Evolutionary conservation across 2,797 vertebrate species (phyloP).

Genomic region (Pristis pectinata): DNA sequence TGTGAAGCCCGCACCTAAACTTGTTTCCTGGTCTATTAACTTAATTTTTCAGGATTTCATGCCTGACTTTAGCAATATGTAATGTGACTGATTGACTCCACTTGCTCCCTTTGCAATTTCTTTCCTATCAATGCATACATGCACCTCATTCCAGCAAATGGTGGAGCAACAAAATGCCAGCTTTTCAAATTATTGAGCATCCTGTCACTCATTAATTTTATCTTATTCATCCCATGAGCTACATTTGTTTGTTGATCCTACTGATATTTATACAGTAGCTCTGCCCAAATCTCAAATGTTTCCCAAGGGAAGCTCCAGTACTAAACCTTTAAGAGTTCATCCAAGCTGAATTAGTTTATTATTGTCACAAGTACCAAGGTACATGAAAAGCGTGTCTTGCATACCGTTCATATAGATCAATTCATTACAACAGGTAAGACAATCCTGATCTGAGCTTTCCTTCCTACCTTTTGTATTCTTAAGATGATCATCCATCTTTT

Average conservation of each 20-base stretch:
- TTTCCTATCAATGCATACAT: background rate
- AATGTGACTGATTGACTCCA: background rate
- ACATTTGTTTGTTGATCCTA: background rate
- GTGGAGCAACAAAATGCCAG: background rate
- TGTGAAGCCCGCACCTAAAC: background rate
- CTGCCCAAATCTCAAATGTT: background rate
- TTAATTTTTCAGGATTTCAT: background rate
- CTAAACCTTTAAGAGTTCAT: background rate
- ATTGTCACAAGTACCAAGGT: no score
- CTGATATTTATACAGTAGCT: background rate
- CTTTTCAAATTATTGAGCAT: background rate
- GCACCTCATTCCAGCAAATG: background rate
- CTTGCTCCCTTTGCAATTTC: background rate
- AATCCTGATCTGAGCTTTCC: background rate
- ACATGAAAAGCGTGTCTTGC: no score
- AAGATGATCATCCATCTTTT: background rate
- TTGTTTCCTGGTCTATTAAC: background rate
- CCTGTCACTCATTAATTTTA: background rate
- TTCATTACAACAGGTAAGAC: no score
- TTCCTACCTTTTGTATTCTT: background rate
- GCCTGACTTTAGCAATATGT: background rate
- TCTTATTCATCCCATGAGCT: background rate
- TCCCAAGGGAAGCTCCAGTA: background rate
- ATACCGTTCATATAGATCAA: no score
- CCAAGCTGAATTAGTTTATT: no score